Evolutionary conservation across 2,888 invertebrate species (phyloP).

Genomic region (Uropetala carovei): DNA sequence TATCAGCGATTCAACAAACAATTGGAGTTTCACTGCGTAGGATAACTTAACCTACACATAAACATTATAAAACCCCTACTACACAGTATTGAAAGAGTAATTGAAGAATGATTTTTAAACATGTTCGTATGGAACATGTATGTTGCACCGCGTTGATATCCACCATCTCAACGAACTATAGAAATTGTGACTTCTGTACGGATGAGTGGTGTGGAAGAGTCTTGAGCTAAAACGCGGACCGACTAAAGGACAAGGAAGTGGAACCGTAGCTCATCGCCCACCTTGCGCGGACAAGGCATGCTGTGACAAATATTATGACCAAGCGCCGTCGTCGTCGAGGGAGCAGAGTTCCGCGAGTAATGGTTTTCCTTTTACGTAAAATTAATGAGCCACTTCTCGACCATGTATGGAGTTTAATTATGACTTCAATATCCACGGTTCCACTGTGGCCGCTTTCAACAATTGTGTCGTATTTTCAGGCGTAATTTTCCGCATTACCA

Average conservation of each 20-base stretch:
- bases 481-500: not conserved
- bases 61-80: too few species aligned
- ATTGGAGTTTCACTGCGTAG: too few species aligned
- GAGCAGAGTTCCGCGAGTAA: conserved; percentile 15
- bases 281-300: not conserved
- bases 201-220: not conserved
- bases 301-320: conserved; percentile 62
- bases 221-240: not conserved
- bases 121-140: too few species aligned
- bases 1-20: too few species aligned
- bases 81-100: too few species aligned
- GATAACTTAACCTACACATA: too few species aligned
- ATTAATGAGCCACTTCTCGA: conserved; percentile 21
- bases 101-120: too few species aligned
- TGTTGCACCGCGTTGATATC: too few species aligned
- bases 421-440: not conserved
- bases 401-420: conserved; percentile 49
- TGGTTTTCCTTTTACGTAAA: conserved; percentile 20
- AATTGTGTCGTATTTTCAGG: conserved; percentile 11
- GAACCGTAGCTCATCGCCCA: conserved; percentile 43
- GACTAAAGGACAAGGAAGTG: not conserved
- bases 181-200: too few species aligned
- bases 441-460: conserved; percentile 35
- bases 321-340: not conserved
- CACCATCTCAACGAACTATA: too few species aligned